These are phyloP conservation scores for Bujurquina vittata DNA, from an alignment of 2,113 vertebrate species.

Conservation along the genomic window DNA sequence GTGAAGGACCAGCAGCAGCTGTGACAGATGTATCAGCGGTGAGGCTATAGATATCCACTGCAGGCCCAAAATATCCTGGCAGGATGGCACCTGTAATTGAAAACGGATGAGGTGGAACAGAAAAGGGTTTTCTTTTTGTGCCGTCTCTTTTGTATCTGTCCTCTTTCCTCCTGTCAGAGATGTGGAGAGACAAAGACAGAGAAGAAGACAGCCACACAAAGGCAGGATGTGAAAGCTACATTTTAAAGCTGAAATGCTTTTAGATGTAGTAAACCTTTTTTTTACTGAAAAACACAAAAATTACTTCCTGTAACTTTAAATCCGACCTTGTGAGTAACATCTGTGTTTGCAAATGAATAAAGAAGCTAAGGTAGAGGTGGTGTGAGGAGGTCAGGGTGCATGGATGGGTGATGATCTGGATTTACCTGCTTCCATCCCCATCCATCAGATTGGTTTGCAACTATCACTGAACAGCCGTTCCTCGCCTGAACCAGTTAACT, in stretches of 20 bases:
- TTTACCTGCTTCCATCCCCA: not conserved
- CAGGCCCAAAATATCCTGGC: conserved; percentile 43
- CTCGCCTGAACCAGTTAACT: too few relatives aligned
- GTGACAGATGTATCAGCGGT: conserved; percentile 35
- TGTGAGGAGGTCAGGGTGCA: not conserved
- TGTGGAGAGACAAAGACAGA: not conserved
- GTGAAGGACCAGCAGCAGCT: conserved; percentile 16
- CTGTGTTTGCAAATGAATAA: not conserved
- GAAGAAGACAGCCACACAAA: not conserved
- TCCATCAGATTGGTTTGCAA: not conserved
- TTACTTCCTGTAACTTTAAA: not conserved
- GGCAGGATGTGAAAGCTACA: not conserved
- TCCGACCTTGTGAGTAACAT: not conserved
- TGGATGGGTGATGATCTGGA: not conserved
- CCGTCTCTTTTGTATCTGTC: not conserved
- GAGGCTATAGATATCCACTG: conserved; percentile 49
- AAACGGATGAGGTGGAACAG: conserved; percentile 18
- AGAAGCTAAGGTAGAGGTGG: not conserved
- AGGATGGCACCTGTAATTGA: conserved; percentile 47
- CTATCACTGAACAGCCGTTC: too few relatives aligned
- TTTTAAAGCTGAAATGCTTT: not conserved
- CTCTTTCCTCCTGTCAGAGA: not conserved
- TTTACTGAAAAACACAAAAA: not conserved
- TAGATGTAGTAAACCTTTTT: not conserved
- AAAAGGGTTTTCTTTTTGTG: not conserved